Evolutionary conservation across 2,888 invertebrate genomes (phyloP), one percentile per base, ranked within the genome.

Genomic region (Caenorhabditis sp.): DNA sequence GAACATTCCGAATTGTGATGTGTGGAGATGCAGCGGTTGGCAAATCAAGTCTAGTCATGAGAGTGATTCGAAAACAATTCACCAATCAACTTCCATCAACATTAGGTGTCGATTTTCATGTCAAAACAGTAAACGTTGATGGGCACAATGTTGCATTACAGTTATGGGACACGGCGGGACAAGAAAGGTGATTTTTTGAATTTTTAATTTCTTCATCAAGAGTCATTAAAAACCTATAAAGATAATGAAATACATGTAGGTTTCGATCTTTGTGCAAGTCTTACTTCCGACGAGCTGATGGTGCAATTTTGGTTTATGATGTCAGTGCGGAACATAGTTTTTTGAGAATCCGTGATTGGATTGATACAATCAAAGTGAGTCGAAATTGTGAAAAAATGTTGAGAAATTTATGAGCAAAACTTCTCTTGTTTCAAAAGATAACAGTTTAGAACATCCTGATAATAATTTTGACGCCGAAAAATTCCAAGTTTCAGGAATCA

Each of bases 151-250:
- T 90, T 4, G 89, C 90, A 23, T 83, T 90, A 1, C 90, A 90
- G 68, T 81, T 91, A 8, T 91, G 91, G 91, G 91, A 91, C 80
- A 91, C 91, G 1, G 91, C 91, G 24, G 91, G 91, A 3, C 90
- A 90, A 81, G 90, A 90, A 83, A 88, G 90, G 89, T 43, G 17
- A 43, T 3, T 17, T 43, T 43, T 90, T 31, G 43, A 58, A 14
- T 31, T 12, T 27, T 19, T 26, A 26, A 24, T 60, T 23, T 43
- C 27, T 8, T 27, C 36, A 21, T 12, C 24, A 36, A n/a, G 4
- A 17, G 58, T 54, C 24, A 21, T 54, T 24, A 27, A 37, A 36
- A 21, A 43, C 14, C 5, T 17, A 43, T 43, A 43, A 43, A 17
- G 43, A 43, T 43, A 43, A n/a, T 51, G 26, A 43, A 10, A 37